Base-by-base conservation (phyloP, 2,888 invertebrate species). In the Mamestra brassicae region DNA sequence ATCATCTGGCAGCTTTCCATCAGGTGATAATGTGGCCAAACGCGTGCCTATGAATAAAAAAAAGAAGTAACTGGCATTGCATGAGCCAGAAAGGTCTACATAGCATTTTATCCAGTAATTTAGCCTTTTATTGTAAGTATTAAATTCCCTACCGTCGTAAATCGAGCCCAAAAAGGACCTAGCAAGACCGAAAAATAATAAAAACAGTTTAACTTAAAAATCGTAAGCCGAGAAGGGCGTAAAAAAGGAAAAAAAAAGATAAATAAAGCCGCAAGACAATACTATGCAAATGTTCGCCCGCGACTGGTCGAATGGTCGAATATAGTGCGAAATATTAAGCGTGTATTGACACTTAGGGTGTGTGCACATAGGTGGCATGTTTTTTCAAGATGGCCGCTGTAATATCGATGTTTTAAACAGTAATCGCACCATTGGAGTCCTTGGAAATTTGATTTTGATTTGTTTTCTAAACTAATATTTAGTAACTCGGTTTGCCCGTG, bases 251-350 rank as follows among this genome's bases (percentile, higher is more conserved):
- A 74, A 77, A 38, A 52, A 57, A 71, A 74, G 58, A 78, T 85
- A 85, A 86, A 88, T 77, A 83, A 80, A 83, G 68, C 78, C 87
- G 38, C 81, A 87, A 85, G 85, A 89, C 89, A 89, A 90, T 89
- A 83, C 85, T 87, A 89, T 89, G 89, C 85, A 89, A 90, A 89
- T 89, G 70, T 68, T 52, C 54, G 78, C 67, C 67, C 69, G 66
- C 80, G 68, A 80, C 65, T 83, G 86, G 83, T 66, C 82, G 76
- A 81, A 79, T 63, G 76, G 81, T 76, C 76, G 85, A 85, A 80
- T 80, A 82, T 85, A 83, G 88, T 83, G 87, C 84, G 84, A 87
- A 87, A 84, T 89, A 86, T 87, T 86, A 84, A 80, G 85, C 80
- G 82, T 78, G 50, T 87, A 78, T 87, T 88, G 79, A 78, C 80